These are phyloP conservation scores for Python bivittatus DNA, from an alignment of 2,113 vertebrate species.

Conservation along the genomic window DNA sequence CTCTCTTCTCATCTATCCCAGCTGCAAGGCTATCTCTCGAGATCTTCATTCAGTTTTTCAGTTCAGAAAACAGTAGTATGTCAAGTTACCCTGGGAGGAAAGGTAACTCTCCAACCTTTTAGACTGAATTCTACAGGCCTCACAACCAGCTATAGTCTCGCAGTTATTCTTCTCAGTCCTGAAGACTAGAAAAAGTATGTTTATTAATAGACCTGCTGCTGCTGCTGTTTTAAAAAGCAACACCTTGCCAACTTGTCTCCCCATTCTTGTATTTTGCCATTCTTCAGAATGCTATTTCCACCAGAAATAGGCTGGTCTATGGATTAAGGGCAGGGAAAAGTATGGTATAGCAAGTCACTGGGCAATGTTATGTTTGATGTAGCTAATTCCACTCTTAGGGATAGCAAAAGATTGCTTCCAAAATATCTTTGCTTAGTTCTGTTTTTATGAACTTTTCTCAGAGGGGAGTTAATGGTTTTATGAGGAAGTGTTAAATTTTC, in stretches of 20 bases:
- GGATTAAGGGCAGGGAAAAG: background rate
- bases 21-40: background rate
- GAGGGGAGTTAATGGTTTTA: background rate
- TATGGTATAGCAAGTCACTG: background rate
- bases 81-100: background rate
- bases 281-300: background rate
- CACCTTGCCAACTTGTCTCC: background rate
- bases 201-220: background rate
- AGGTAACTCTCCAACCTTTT: background rate
- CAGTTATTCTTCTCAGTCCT: background rate
- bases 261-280: background rate
- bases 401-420: background rate
- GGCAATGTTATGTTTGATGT: background rate
- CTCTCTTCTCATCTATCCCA: background rate
- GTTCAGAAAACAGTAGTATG: background rate
- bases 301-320: background rate
- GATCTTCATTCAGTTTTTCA: background rate
- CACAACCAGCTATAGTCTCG: background rate
- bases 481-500: background rate
- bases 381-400: background rate
- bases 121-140: background rate
- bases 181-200: background rate
- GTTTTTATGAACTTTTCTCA: background rate
- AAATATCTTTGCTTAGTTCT: too few relatives aligned
- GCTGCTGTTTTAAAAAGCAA: background rate